Conservation (phyloP, 2,113 vertebrate species). For the Mobula birostris region DNA sequence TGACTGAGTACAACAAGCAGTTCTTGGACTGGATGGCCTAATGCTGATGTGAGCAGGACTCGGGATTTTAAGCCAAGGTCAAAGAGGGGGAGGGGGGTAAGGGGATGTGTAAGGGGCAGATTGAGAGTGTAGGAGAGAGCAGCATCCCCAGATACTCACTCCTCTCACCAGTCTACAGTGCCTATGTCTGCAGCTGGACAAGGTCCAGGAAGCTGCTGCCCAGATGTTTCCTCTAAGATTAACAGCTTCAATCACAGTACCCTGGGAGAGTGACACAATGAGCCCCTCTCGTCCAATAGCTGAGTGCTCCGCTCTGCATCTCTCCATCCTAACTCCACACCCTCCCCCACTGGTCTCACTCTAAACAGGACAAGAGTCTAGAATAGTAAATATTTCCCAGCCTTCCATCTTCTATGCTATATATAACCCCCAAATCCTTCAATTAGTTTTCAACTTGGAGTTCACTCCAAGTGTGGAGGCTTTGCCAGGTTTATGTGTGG, state of each 20-base stretch:
- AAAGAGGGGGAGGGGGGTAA: neutral
- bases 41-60: neutral
- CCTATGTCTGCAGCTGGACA: accelerated
- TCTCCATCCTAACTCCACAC: neutral
- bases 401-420: neutral
- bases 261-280: neutral
- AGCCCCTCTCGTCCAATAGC: neutral
- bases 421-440: neutral
- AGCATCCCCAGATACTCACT: neutral
- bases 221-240: slow-evolving; percentile 64
- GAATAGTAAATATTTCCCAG: neutral
- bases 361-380: neutral
- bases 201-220: slow-evolving; percentile 50
- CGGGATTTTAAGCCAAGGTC: too few species aligned
- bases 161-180: accelerated
- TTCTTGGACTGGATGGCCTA: neutral
- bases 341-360: neutral
- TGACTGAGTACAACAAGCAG: neutral
- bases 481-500: too few species aligned
- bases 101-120: accelerated
- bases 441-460: neutral
- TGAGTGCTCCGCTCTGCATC: too few species aligned
- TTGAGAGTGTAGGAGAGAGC: neutral
- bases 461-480: neutral
- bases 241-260: slow-evolving; percentile 39